Evolutionary conservation across 2,113 vertebrate genomes (phyloP).

Genomic region (Apteryx mantelli): DNA sequence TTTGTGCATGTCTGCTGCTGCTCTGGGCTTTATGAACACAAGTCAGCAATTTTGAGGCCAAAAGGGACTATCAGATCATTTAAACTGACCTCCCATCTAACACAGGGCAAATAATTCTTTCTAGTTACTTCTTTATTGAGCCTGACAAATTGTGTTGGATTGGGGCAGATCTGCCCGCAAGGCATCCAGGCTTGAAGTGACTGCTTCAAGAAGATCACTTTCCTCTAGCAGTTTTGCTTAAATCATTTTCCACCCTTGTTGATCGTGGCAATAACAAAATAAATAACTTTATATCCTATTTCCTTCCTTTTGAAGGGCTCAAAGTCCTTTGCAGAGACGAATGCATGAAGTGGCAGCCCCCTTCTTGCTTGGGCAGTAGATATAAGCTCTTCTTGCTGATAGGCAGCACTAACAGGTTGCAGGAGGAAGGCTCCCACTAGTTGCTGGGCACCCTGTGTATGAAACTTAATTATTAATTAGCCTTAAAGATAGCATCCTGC

Average conservation of each 20-base stretch:
- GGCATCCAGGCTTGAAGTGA: neutral
- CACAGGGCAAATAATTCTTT: neutral
- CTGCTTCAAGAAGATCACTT: neutral
- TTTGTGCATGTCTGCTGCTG: neutral
- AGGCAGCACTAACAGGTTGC: neutral
- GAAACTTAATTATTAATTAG: neutral
- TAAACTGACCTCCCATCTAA: neutral
- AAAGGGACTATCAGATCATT: neutral
- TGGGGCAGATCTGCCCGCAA: neutral
- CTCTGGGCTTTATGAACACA: neutral
- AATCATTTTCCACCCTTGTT: neutral
- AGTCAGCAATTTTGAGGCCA: neutral
- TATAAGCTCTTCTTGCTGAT: neutral
- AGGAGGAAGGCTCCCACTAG: neutral
- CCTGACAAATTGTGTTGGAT: neutral
- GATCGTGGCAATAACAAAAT: neutral
- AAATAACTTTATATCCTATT: neutral
- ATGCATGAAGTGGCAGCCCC: neutral
- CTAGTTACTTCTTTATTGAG: neutral
- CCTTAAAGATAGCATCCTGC: neutral
- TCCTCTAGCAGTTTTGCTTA: neutral
- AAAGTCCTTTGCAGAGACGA: neutral
- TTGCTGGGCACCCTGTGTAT: neutral
- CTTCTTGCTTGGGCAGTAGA: neutral
- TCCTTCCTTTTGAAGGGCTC: neutral